These are phyloP conservation scores for Volucella inanis DNA, from an alignment of 2,888 invertebrate species.

Conservation along the genomic window DNA sequence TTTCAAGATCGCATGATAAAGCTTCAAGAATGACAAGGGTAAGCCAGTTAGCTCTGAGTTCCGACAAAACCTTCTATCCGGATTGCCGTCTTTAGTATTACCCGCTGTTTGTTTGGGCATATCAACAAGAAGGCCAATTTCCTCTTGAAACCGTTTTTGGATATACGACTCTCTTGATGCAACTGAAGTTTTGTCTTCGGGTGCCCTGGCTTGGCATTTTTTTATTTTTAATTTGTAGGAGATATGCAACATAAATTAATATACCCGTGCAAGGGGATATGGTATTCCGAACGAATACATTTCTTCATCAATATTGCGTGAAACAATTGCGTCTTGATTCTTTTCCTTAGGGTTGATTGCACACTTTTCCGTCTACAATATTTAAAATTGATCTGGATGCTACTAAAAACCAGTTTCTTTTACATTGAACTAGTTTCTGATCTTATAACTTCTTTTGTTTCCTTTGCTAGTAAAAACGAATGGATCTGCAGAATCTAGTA, in stretches of 20 bases:
- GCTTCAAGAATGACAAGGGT: constrained; percentile 17
- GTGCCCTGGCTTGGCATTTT: background rate
- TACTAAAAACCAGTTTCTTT: constrained; percentile 2
- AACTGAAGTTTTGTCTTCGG: background rate
- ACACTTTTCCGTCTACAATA: background rate
- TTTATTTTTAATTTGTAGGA: constrained; percentile 5
- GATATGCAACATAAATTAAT: background rate
- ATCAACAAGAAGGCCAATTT: constrained; percentile 1
- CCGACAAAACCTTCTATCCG: background rate
- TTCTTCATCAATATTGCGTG: background rate
- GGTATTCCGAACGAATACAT: background rate
- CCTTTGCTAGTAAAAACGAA: too few relatives aligned
- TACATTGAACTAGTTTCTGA: too few relatives aligned
- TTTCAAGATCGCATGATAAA: constrained; percentile 20
- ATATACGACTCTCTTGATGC: background rate
- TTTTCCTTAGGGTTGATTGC: background rate
- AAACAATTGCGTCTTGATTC: background rate
- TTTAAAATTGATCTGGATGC: background rate
- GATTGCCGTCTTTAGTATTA: background rate
- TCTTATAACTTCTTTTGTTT: too few relatives aligned
- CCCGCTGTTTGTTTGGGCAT: constrained; percentile 8
- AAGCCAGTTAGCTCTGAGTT: background rate
- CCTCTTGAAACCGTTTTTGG: background rate
- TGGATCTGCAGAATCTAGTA: background rate
- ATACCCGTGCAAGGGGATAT: too few relatives aligned